Base-by-base conservation (phyloP, 2,797 vertebrate species). In the Sus cebifrons region DNA sequence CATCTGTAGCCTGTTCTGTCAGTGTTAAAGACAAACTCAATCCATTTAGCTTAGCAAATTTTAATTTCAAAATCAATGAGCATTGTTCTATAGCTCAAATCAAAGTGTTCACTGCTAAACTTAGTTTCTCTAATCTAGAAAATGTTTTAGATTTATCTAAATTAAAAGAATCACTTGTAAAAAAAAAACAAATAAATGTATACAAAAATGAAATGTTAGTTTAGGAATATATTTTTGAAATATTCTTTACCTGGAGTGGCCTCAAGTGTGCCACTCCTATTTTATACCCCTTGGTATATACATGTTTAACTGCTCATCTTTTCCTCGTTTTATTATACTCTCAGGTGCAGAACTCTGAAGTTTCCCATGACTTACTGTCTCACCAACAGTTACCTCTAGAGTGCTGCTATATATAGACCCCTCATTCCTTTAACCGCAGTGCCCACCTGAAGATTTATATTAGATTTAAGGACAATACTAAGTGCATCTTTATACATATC, bases 101-200 rank as follows among this genome's bases (percentile, higher is more conserved):
- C 20, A 12, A n/a, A 60, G 49, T 73, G n/a, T 81, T 93, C 49
- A 52, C 23, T 54, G 75, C 1, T 83, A 82, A 92, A 68, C 23
- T 86, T 89, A 40, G 2, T 86, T 71, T 77, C 65, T 60, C 18
- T 44, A 84, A 86, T 68, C 82, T 67, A 49, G 90, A 86, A 95
- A 96, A 68, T 90, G 2, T 71, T 71, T 93, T 83, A 7, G 3
- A 62, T 78, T 89, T 89, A 78, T 52, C 23, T 84, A 93, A 92
- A 60, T 60, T 87, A 68, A 70, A 94, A 67, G 18, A 71, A 75
- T 18, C 1, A 83, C 83, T 58, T 58, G 78, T 12, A 70, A 88
- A 13, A 70, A 1, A 79, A 65, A 62, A 77, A 62, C 10, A 49
- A 49, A 49, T 49, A 86, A 52, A 36, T 64, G 58, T 78, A n/a